These are phyloP conservation scores for Excalfactoria chinensis DNA, from an alignment of 2,113 vertebrate species.

Conservation along the genomic window DNA sequence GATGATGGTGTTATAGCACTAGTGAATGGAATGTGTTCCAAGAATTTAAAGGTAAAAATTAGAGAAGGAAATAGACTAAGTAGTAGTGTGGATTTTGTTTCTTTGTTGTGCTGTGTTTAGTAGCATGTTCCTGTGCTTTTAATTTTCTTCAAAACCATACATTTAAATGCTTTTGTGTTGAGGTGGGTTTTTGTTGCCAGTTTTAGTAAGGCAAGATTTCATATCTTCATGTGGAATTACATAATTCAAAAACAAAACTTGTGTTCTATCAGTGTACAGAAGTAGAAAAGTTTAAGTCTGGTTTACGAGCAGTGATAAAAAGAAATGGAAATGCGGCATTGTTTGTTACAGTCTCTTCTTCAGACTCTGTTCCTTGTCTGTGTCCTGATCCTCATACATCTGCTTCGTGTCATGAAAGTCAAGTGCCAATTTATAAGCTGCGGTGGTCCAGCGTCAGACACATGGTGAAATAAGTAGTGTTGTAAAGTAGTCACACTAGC, in stretches of 20 bases:
- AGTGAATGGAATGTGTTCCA: conserved; percentile 83
- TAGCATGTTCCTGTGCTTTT: background rate
- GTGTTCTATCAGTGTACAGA: background rate
- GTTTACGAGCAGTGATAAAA: background rate
- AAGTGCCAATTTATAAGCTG: background rate
- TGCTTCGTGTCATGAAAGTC: background rate
- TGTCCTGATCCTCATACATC: background rate
- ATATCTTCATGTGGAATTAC: background rate
- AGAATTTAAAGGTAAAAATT: conserved; percentile 84
- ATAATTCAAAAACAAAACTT: background rate
- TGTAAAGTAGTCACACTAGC: background rate
- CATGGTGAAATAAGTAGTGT: background rate
- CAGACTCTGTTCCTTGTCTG: background rate
- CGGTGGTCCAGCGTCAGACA: background rate
- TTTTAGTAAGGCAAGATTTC: background rate
- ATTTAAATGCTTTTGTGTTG: background rate
- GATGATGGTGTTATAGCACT: conserved; percentile 85
- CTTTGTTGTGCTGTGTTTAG: background rate
- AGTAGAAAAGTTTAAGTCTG: background rate
- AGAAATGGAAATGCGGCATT: background rate
- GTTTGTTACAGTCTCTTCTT: background rate
- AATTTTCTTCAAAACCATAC: background rate
- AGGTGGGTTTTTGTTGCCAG: background rate
- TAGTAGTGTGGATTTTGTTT: background rate
- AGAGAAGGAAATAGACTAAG: background rate